These are phyloP conservation scores for Pseudomyrmex flavicornis DNA, from an alignment of 1,140 invertebrate genomes.

Conservation along the genomic window DNA sequence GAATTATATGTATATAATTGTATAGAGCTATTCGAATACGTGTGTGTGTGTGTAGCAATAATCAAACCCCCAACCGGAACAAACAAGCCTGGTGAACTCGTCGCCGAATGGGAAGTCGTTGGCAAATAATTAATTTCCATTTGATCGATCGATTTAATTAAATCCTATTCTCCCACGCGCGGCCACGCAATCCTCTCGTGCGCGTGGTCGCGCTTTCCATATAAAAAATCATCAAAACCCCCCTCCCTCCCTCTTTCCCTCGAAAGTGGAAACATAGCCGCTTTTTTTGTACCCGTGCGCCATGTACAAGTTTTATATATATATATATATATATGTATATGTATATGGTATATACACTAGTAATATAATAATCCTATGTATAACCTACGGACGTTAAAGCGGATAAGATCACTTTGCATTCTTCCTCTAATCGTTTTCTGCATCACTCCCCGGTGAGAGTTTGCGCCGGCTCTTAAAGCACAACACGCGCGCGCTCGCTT, in stretches of 20 bases:
- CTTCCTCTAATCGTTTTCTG: slow-evolving; percentile 60
- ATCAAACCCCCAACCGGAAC: neutral
- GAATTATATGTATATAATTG: too few species aligned
- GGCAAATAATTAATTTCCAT: slow-evolving; percentile 52
- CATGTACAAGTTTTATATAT: slow-evolving; percentile 66
- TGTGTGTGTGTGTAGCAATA: too few species aligned
- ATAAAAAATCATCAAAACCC: slow-evolving; percentile 54
- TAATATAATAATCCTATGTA: slow-evolving; percentile 76
- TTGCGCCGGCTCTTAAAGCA: slow-evolving; percentile 57
- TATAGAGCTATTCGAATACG: too few species aligned
- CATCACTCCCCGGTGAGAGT: slow-evolving; percentile 28
- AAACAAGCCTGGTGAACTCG: slow-evolving; percentile 29
- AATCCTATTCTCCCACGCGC: slow-evolving; percentile 28
- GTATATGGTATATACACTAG: slow-evolving; percentile 60
- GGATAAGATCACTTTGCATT: slow-evolving; percentile 81
- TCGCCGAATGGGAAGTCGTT: slow-evolving; percentile 39
- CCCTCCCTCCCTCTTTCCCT: slow-evolving; percentile 50
- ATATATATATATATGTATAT: too few species aligned
- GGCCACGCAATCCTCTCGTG: slow-evolving; percentile 14
- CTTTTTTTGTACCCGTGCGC: slow-evolving; percentile 71
- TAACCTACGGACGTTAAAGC: slow-evolving; percentile 80
- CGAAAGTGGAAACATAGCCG: slow-evolving; percentile 75
- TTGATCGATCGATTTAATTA: slow-evolving; percentile 54
- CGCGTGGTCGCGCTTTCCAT: slow-evolving; percentile 52
- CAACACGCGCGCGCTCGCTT: neutral